These are phyloP conservation scores for Chelon labrosus DNA, from an alignment of 2,797 vertebrate genomes.

Conservation along the genomic window DNA sequence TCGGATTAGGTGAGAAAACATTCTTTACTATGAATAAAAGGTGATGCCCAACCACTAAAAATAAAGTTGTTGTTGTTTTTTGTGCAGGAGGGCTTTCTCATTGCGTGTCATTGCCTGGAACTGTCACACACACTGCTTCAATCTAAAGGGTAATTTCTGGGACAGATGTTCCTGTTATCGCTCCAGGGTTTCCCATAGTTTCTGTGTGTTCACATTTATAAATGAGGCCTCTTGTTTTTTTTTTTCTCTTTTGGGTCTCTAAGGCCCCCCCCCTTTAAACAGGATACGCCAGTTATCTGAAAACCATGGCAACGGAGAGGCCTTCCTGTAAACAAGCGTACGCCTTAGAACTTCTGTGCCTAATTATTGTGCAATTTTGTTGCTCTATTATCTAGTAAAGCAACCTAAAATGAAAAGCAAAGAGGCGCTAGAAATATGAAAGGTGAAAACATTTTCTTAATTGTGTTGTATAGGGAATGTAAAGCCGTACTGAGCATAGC, in stretches of 20 bases:
- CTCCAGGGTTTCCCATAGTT: conserved; percentile 55
- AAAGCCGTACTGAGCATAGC: conserved; percentile 1
- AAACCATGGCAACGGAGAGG: conserved; percentile 64
- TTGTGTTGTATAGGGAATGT: background rate
- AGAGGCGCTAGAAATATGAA: background rate
- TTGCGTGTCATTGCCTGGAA: conserved; percentile 30
- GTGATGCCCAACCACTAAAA: background rate
- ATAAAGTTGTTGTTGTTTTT: conserved; percentile 15
- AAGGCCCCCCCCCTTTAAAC: conserved; percentile 71
- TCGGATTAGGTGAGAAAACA: background rate
- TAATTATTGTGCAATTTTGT: background rate
- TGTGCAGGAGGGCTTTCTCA: conserved; percentile 27
- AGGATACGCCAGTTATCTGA: conserved; percentile 79
- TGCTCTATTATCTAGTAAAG: background rate
- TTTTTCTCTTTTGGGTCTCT: too few species aligned
- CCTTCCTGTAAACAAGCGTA: conserved; percentile 66
- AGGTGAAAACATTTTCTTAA: background rate
- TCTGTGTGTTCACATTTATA: conserved; percentile 19
- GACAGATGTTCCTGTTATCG: conserved; percentile 67
- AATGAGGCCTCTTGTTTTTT: conserved; percentile 55
- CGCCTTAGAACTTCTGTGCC: conserved; percentile 8
- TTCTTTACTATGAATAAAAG: conserved; percentile 22
- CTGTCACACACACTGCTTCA: conserved; percentile 21
- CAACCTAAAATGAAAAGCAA: background rate
- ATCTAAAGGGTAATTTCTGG: conserved; percentile 41